Base-by-base conservation (phyloP, 2,113 vertebrate species). In the Suncus etruscus region DNA sequence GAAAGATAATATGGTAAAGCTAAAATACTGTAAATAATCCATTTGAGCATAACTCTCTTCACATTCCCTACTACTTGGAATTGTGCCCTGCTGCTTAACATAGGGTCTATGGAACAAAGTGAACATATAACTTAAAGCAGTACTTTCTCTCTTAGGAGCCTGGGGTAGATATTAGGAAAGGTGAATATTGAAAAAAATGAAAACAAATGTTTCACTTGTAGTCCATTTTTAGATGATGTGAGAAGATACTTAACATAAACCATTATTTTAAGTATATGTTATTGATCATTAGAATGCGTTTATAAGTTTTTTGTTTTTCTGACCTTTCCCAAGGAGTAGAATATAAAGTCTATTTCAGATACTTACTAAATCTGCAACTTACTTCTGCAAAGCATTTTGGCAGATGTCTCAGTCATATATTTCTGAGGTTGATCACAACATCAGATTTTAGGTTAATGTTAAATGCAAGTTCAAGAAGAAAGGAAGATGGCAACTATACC, bases 21-120 rank as follows among this genome's bases (percentile, higher is more conserved):
- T 39, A 39, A 39, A 39, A 39, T 39, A 39, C 39, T 39, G 39
- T 39, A 39, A 5, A 39, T 39, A 39, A 39, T 39, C 39, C 39
- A 39, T 39, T 39, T 39, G 39, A 39, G 39, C 39, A 39, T 39
- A 39, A 39, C 39, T 39, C 5, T 39, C 39, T 39, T 39, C 39
- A 39, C 39, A 39, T 39, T 39, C 39, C 39, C 39, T 48, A 68
- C 12, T n/a, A 4, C 16, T 65, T 14, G 39, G 15, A 6, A 2
- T 0, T 9, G 16, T 61, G 16, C 2, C 48, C 16, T 69, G 9
- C n/a, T 76, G 39, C 61, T 3, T 15, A 0, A 39, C 9, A 11
- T 39, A 3, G 4, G 22, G 9, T 24, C 39, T 0, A 0, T 29
- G 24, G n/a, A 20, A 4, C 11, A 27, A 54, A 4, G 20, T 20